These are phyloP conservation scores for Eremophila alpestris DNA, from an alignment of 2,797 vertebrate species.

Conservation along the genomic window DNA sequence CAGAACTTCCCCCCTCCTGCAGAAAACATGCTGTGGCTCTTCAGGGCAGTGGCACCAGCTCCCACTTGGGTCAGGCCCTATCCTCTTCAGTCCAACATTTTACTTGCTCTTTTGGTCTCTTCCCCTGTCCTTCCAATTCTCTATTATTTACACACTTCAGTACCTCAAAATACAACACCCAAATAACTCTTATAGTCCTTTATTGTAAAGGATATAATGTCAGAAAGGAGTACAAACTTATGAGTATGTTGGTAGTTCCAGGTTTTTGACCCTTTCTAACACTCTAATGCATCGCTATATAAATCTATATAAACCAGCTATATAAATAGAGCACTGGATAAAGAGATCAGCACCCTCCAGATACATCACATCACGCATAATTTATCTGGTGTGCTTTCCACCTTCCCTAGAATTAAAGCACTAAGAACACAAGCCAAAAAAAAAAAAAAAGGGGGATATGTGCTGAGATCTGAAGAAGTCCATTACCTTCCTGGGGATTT, in stretches of 20 bases:
- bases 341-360: neutral
- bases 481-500: neutral
- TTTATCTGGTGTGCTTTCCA: neutral
- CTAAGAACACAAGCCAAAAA: neutral
- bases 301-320: neutral
- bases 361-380: neutral
- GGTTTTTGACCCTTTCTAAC: neutral
- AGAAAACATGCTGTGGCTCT: neutral
- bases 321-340: neutral
- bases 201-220: neutral
- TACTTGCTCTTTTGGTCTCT: neutral
- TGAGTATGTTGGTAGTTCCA: neutral
- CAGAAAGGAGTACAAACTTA: neutral
- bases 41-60: neutral
- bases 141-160: neutral
- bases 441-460: neutral
- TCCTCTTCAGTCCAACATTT: neutral
- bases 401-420: neutral
- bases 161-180: neutral
- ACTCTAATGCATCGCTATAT: neutral
- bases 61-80: neutral
- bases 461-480: neutral
- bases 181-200: neutral
- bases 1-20: neutral
- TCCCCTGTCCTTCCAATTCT: neutral